Conservation (phyloP, 2,797 vertebrate species). For the Distichodus sexfasciatus region DNA sequence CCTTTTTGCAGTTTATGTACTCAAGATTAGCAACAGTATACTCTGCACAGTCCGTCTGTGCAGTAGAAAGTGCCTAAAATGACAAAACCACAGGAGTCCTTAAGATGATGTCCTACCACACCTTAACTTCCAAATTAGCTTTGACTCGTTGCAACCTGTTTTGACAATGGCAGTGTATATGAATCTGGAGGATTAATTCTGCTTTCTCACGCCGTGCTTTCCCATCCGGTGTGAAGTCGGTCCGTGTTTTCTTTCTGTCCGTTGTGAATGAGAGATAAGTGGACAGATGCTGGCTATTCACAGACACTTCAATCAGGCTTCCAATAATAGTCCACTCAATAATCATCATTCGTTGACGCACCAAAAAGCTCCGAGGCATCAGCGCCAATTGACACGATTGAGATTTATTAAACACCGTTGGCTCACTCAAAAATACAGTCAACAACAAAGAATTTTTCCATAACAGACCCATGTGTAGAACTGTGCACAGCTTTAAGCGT, state of each 20-base stretch:
- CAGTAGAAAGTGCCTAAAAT: too few relatives aligned
- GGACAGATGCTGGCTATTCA: slow-evolving; percentile 73
- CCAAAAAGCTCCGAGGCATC: slow-evolving; percentile 31
- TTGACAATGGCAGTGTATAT: too few relatives aligned
- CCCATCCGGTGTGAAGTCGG: not conserved
- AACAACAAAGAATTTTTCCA: not conserved
- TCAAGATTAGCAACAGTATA: too few relatives aligned
- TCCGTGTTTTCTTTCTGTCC: slow-evolving; percentile 34
- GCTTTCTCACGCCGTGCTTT: too few relatives aligned
- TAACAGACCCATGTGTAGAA: not conserved
- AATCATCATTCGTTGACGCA: slow-evolving; percentile 50
- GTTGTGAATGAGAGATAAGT: slow-evolving; percentile 56
- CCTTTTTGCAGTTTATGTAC: too few relatives aligned
- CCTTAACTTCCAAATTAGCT: too few relatives aligned
- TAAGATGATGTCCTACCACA: too few relatives aligned
- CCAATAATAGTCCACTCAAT: slow-evolving; percentile 64
- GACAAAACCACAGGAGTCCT: too few relatives aligned
- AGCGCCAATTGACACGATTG: slow-evolving; percentile 42
- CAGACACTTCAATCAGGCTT: slow-evolving; percentile 64
- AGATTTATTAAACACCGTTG: not conserved
- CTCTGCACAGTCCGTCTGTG: too few relatives aligned
- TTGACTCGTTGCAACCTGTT: too few relatives aligned
- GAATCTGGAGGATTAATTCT: too few relatives aligned
- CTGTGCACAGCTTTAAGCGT: not conserved
- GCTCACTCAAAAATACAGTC: not conserved